Percentiles rank a stretch among this genome's conserved stretches.
These are phyloP conservation scores for Datnioides undecimradiatus DNA, from an alignment of 2,113 vertebrate species.

Conservation along the genomic window DNA sequence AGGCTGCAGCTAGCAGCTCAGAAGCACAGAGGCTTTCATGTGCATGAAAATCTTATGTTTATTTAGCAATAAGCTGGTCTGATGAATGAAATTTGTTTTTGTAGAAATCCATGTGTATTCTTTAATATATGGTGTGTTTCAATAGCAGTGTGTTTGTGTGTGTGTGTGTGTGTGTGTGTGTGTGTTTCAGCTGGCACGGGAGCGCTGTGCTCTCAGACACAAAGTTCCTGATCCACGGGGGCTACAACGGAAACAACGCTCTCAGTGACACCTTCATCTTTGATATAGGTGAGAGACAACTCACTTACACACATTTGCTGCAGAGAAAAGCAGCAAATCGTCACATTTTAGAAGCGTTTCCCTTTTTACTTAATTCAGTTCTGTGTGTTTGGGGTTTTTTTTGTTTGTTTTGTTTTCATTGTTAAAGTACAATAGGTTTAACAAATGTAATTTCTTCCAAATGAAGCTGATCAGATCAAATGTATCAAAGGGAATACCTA, in stretches of 20 bases:
- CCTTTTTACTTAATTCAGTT: no score
- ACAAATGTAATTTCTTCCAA: not conserved
- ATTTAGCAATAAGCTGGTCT: not conserved
- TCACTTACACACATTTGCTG: not conserved
- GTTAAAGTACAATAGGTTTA: no score
- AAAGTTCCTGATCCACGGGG: conserved; percentile 83
- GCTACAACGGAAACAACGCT: conserved; percentile 81
- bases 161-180: conserved; percentile 3
- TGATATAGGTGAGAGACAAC: conserved; percentile 74
- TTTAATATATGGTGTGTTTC: no score
- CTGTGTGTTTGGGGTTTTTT: no score
- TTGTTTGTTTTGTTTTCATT: no score
- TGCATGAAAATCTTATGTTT: not conserved
- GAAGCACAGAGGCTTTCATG: no score
- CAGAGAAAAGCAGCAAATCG: no score
- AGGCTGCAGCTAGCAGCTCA: not conserved
- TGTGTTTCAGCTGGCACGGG: conserved; percentile 80
- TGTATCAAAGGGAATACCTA: no score
- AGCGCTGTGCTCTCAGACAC: conserved; percentile 77
- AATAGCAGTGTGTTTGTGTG: no score
- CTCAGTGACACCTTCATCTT: conserved; percentile 82
- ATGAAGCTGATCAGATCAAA: no score
- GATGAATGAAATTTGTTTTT: no score
- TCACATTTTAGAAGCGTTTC: not conserved
- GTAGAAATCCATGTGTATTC: no score